Conservation (phyloP, 1,140 invertebrate species). For the Heterodera schachtii region DNA sequence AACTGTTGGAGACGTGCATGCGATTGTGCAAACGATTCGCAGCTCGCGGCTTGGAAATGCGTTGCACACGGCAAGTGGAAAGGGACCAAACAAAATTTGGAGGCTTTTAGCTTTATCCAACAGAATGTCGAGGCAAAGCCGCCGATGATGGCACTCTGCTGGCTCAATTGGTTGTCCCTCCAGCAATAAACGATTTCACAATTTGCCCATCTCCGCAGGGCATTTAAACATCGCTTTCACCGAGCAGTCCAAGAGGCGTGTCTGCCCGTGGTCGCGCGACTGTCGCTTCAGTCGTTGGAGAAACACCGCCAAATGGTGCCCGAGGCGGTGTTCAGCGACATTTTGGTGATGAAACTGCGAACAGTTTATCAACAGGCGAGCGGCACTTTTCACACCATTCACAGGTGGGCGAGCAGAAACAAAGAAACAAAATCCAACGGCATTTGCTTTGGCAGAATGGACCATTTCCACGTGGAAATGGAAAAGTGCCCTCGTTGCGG, state of each 20-base stretch:
- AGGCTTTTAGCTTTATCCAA: constrained; percentile 50
- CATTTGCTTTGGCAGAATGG: constrained; percentile 41
- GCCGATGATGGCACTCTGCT: constrained; percentile 63
- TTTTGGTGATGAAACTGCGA: constrained; percentile 62
- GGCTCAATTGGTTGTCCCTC: constrained; percentile 56
- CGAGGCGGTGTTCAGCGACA: constrained; percentile 55
- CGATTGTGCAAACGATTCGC: constrained; percentile 60
- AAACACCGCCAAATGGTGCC: constrained; percentile 63
- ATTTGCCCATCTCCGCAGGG: constrained; percentile 10
- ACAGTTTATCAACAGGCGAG: constrained; percentile 59
- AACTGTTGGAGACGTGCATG: constrained; percentile 65
- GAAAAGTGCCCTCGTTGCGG: constrained; percentile 59
- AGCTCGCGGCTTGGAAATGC: constrained; percentile 29
- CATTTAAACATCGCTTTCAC: constrained; percentile 63
- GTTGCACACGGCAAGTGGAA: constrained; percentile 11
- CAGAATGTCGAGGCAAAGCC: constrained; percentile 56
- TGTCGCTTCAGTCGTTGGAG: constrained; percentile 55
- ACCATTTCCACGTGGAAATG: constrained; percentile 63
- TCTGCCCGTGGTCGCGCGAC: constrained; percentile 56
- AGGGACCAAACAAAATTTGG: background rate
- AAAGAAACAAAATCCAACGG: background rate
- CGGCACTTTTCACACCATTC: constrained; percentile 63
- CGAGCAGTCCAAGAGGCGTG: constrained; percentile 54
- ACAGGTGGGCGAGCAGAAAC: constrained; percentile 19
- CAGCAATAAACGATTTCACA: background rate